Percentiles rank a stretch among this genome's conserved stretches.
These are phyloP conservation scores for Geotrupes spiniger DNA, from an alignment of 2,888 invertebrate genomes.

Conservation along the genomic window DNA sequence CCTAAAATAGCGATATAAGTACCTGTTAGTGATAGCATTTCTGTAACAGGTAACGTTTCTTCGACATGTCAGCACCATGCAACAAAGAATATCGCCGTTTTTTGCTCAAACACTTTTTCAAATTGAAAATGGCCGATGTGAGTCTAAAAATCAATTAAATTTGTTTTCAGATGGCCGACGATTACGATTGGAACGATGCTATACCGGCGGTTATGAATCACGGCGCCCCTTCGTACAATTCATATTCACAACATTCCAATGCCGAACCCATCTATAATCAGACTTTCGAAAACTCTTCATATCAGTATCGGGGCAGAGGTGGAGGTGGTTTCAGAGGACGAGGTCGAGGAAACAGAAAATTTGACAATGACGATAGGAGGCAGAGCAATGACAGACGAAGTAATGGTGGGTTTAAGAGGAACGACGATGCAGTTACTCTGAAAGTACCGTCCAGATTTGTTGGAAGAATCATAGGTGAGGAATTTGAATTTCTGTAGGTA, in stretches of 20 bases:
- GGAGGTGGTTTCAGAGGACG: constrained; percentile 3
- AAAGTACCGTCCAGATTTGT: constrained; percentile 47
- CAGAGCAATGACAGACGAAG: constrained; percentile 7
- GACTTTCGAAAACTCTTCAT: constrained; percentile 15
- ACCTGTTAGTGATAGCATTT: too few species aligned
- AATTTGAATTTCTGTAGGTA: not conserved
- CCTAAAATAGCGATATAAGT: too few species aligned
- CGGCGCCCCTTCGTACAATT: not conserved
- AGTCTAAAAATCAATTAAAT: not conserved
- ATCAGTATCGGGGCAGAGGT: constrained; percentile 10
- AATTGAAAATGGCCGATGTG: not conserved
- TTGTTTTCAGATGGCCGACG: constrained; percentile 12
- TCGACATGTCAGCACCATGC: too few species aligned
- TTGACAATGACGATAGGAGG: not conserved
- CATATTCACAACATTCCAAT: not conserved
- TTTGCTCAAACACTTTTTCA: too few species aligned
- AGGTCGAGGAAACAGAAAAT: constrained; percentile 6
- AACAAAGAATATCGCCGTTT: too few species aligned
- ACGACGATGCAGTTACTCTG: constrained; percentile 25
- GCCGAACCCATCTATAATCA: constrained; percentile 6
- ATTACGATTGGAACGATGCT: constrained; percentile 13
- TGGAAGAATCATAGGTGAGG: constrained; percentile 55
- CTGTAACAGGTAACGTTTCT: too few species aligned
- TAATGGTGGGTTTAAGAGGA: constrained; percentile 10
- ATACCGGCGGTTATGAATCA: constrained; percentile 7